phyloP scores from a whole-genome alignment of 2,797 vertebrate species.

The Clarias platycephalus region DNA sequence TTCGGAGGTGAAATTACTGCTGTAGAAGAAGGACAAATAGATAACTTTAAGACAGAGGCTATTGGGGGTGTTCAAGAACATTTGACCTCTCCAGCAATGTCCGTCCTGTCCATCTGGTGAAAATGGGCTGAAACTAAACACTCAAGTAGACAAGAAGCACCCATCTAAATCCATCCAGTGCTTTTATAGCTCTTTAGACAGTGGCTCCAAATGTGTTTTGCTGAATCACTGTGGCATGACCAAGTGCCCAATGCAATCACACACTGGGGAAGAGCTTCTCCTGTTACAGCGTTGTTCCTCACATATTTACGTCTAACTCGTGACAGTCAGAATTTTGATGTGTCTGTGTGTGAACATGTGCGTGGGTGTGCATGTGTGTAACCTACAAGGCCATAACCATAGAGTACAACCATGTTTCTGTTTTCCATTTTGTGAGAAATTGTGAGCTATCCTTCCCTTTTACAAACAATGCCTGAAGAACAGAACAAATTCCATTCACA shows the following conservation, averaged over 20 bases:
- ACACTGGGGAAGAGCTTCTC: conserved; percentile 64
- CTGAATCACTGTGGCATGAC: conserved; percentile 74
- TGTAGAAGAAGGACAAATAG: conserved; percentile 15
- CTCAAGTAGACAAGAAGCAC: conserved; percentile 69
- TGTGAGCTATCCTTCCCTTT: conserved; percentile 47
- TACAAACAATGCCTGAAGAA: conserved; percentile 49
- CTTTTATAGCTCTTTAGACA: conserved; percentile 68
- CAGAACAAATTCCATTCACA: conserved; percentile 40
- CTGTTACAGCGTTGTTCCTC: conserved; percentile 64
- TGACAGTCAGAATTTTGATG: conserved; percentile 42
- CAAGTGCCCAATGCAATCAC: conserved; percentile 62
- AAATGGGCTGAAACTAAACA: conserved; percentile 75
- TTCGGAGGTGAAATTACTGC: background rate
- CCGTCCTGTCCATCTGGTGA: conserved; percentile 66
- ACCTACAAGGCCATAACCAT: conserved; percentile 30
- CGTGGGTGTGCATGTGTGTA: conserved; percentile 39
- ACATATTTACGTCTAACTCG: conserved; percentile 50
- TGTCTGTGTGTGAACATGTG: conserved; percentile 34
- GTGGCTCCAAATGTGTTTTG: conserved; percentile 68
- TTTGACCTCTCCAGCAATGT: conserved; percentile 59
- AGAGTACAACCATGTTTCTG: conserved; percentile 38
- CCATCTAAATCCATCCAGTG: conserved; percentile 62
- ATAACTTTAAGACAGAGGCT: conserved; percentile 43
- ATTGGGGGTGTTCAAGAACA: conserved; percentile 59
- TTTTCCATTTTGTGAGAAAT: conserved; percentile 38